phyloP scores from a whole-genome alignment of 2,888 invertebrate species.

The Drosophila demipolita region DNA sequence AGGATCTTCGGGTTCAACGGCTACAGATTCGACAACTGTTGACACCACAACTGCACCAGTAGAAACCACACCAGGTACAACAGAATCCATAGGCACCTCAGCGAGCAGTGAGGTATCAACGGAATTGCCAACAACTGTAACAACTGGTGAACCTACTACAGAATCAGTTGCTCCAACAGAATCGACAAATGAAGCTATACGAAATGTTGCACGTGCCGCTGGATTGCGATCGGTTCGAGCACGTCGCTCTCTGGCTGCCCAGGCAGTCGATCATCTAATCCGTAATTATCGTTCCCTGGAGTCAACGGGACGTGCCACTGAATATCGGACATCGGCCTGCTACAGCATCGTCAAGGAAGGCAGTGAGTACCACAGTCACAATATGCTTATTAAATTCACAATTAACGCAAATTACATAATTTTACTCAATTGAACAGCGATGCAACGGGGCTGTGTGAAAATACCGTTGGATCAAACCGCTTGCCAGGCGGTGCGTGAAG shows the following conservation, averaged over 20 bases:
- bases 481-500: slow-evolving; percentile 52
- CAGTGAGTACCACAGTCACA: slow-evolving; percentile 32
- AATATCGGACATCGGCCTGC: slow-evolving; percentile 56
- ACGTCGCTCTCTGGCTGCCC: slow-evolving; percentile 55
- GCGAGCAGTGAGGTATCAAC: not conserved
- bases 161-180: not conserved
- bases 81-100: not conserved
- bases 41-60: too few relatives aligned
- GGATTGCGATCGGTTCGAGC: slow-evolving; percentile 7
- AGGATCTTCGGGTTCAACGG: too few relatives aligned
- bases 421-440: slow-evolving; percentile 21
- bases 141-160: not conserved
- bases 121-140: not conserved
- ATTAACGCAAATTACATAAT: not conserved
- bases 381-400: not conserved
- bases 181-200: not conserved
- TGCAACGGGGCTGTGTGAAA: slow-evolving; percentile 69
- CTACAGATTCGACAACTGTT: too few relatives aligned
- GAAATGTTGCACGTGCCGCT: not conserved
- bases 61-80: too few relatives aligned
- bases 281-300: slow-evolving; percentile 66
- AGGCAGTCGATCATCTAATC: slow-evolving; percentile 59
- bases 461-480: slow-evolving; percentile 43
- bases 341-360: slow-evolving; percentile 59
- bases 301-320: slow-evolving; percentile 32